A percentile compares a stretch with the other conserved stretches of the same genome.
Evolutionary conservation across 2,113 vertebrate species (phyloP).

Genomic region (Tachysurus vachellii): DNA sequence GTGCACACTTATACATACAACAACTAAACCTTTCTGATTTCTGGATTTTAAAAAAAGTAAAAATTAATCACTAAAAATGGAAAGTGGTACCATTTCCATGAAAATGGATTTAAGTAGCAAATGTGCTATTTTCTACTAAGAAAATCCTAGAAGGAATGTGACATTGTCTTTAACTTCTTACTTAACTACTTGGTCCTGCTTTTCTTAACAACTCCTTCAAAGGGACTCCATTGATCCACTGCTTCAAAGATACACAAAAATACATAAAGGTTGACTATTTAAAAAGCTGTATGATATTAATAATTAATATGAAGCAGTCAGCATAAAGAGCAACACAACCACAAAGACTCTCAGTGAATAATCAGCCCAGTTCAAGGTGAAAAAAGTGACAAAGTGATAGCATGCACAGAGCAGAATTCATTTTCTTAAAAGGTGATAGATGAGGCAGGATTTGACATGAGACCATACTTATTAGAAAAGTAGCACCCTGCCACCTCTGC

Average conservation of each 20-base stretch:
- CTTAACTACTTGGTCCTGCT: background rate
- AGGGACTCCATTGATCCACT: conserved; percentile 6
- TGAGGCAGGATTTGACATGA: conserved; percentile 22
- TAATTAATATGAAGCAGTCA: background rate
- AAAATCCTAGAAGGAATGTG: background rate
- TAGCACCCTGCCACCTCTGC: conserved; percentile 26
- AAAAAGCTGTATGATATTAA: conserved; percentile 15
- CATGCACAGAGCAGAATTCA: background rate
- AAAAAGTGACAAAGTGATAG: background rate
- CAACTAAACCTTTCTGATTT: conserved; percentile 32
- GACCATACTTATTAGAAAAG: conserved; percentile 31
- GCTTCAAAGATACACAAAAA: background rate
- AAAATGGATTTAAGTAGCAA: conserved; percentile 22
- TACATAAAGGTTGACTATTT: background rate
- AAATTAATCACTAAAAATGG: conserved; percentile 22
- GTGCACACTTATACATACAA: conserved; percentile 38
- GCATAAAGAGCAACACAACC: background rate
- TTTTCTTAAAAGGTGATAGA: conserved; percentile 1
- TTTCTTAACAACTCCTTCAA: conserved; percentile 13
- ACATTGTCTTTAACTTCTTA: background rate
- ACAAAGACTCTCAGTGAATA: conserved; percentile 4
- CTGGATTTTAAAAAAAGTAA: background rate
- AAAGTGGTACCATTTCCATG: conserved; percentile 12
- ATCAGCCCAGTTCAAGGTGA: conserved; percentile 2
- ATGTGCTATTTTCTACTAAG: conserved; percentile 9